phyloP scores from a whole-genome alignment of 2,888 invertebrate genomes.

The Ceraclea dissimilis region DNA sequence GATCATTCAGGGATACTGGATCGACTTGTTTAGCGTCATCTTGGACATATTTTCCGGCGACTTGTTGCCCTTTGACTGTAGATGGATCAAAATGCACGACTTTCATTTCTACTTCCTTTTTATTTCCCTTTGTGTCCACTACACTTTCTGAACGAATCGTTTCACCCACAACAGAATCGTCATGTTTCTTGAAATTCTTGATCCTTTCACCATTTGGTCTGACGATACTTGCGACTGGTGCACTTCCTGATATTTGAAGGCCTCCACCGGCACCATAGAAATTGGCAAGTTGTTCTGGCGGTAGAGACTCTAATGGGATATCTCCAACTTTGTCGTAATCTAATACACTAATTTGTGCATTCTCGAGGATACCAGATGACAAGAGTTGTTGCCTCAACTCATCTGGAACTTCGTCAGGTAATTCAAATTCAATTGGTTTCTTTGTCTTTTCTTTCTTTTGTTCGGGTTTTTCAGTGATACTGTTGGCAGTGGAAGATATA shows the following conservation, averaged over 20 bases:
- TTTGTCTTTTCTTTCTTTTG: conserved; percentile 50
- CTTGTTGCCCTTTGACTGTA: conserved; percentile 61
- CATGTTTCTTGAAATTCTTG: conserved; percentile 37
- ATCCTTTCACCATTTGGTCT: conserved; percentile 55
- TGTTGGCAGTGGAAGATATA: conserved; percentile 43
- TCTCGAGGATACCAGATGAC: conserved; percentile 77
- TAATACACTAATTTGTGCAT: conserved; percentile 79
- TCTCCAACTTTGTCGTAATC: conserved; percentile 87
- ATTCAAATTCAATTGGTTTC: conserved; percentile 47
- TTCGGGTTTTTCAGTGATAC: conserved; percentile 40
- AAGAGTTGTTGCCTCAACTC: conserved; percentile 75
- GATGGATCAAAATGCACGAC: conserved; percentile 75
- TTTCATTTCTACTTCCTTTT: conserved; percentile 71
- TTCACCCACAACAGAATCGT: conserved; percentile 44
- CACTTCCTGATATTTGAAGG: conserved; percentile 63
- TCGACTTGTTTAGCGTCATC: conserved; percentile 66
- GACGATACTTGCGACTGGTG: conserved; percentile 59
- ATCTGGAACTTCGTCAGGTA: conserved; percentile 85
- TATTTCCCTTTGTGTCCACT: conserved; percentile 37
- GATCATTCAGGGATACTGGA: conserved; percentile 65
- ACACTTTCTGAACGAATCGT: conserved; percentile 43
- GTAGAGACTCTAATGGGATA: conserved; percentile 72
- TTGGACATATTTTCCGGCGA: conserved; percentile 65
- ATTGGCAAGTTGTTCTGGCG: conserved; percentile 79
- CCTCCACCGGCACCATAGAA: conserved; percentile 80